phyloP scores from a whole-genome alignment of 2,888 invertebrate species.

The Pheosia tremula region DNA sequence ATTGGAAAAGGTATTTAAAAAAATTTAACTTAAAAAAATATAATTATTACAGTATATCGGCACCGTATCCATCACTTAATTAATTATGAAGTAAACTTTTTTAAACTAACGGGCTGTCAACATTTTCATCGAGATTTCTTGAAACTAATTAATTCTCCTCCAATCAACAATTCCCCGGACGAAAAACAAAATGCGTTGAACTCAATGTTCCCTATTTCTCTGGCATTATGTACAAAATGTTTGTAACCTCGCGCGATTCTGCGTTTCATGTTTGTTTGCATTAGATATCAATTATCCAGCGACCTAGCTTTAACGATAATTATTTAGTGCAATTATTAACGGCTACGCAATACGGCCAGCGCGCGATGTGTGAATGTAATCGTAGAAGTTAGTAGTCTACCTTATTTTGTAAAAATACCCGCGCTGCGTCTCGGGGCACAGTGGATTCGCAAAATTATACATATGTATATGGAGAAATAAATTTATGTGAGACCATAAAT shows the following conservation, averaged over 20 bases:
- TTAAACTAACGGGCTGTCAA: constrained; percentile 36
- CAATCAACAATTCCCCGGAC: constrained; percentile 30
- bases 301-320: constrained; percentile 66
- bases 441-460: constrained; percentile 84
- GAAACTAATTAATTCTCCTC: constrained; percentile 22
- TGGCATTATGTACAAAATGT: constrained; percentile 25
- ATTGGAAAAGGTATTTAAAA: too few species aligned
- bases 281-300: constrained; percentile 24
- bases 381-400: constrained; percentile 74
- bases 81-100: constrained; percentile 28
- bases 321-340: constrained; percentile 75
- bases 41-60: constrained; percentile 22
- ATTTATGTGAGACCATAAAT: constrained; percentile 80
- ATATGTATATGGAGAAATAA: constrained; percentile 84
- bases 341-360: constrained; percentile 65
- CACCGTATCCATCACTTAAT: constrained; percentile 37
- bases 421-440: constrained; percentile 81
- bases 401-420: constrained; percentile 78
- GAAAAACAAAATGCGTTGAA: constrained; percentile 23
- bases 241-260: constrained; percentile 44
- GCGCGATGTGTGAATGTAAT: constrained; percentile 68
- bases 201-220: constrained; percentile 24
- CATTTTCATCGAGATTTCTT: background rate
- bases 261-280: constrained; percentile 48
- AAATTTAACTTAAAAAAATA: constrained; percentile 11